A percentile compares a stretch with the other conserved stretches of the same genome.
phyloP scores from a whole-genome alignment of 1,140 invertebrate species.

The Pseudomyrmex dendroicus region DNA sequence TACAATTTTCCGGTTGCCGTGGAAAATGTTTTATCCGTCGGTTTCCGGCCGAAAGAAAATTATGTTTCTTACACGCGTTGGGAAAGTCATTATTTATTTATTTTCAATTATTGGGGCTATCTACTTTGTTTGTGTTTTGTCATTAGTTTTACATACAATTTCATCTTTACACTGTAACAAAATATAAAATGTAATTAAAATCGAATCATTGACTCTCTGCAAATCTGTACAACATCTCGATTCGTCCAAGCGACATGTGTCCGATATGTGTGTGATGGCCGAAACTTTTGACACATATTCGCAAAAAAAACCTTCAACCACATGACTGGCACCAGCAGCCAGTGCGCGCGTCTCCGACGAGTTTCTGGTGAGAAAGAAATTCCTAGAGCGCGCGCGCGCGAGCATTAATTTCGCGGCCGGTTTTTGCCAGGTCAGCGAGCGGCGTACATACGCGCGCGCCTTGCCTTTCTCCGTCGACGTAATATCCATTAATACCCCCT shows the following conservation, averaged over 20 bases:
- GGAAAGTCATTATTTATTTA: constrained; percentile 50
- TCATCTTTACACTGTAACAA: background rate
- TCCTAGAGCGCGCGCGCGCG: constrained; percentile 17
- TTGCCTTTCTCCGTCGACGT: constrained; percentile 7
- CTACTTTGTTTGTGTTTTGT: no score
- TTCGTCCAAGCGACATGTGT: constrained; percentile 40
- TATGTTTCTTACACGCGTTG: constrained; percentile 9
- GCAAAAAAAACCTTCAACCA: constrained; percentile 8
- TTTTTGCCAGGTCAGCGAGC: constrained; percentile 21
- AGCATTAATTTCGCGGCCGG: constrained; percentile 51
- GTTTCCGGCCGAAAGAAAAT: constrained; percentile 55
- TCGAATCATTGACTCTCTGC: background rate
- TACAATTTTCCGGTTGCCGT: constrained; percentile 27
- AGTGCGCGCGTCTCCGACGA: constrained; percentile 1
- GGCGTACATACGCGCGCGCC: background rate
- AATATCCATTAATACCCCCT: constrained; percentile 43
- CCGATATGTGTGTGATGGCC: constrained; percentile 10
- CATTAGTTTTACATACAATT: background rate
- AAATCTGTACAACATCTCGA: background rate
- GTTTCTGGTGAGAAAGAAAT: constrained; percentile 42
- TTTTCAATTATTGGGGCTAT: no score
- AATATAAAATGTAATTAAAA: background rate
- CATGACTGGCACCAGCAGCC: background rate
- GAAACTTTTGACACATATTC: constrained; percentile 36
- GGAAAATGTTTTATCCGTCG: constrained; percentile 61